A percentile compares a stretch with the other conserved stretches of the same genome.
These are phyloP conservation scores for Penaeus chinensis DNA, from an alignment of 1,140 invertebrate genomes.

Conservation along the genomic window DNA sequence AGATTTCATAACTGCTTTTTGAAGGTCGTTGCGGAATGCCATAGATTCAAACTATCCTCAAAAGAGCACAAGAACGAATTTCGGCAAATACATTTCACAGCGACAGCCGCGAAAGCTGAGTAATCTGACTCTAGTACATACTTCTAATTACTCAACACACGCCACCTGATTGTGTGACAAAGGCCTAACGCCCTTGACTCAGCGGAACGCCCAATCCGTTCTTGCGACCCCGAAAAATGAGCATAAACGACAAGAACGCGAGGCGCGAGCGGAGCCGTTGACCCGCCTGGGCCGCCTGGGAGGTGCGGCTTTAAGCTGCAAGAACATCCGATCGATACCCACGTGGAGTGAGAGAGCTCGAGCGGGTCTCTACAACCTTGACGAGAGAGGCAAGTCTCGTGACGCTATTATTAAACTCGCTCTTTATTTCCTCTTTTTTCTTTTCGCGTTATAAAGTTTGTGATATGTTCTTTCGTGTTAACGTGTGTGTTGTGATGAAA, in stretches of 20 bases:
- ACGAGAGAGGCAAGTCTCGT: constrained; percentile 32
- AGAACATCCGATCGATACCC: constrained; percentile 40
- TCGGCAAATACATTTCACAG: too few relatives aligned
- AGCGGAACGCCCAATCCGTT: too few relatives aligned
- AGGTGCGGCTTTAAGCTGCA: constrained; percentile 50
- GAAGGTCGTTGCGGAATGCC: too few relatives aligned
- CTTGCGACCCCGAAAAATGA: constrained; percentile 10
- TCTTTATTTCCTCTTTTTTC: background rate
- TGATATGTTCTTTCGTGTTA: background rate
- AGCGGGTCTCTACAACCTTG: constrained; percentile 16
- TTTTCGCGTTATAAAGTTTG: background rate
- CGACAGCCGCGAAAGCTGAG: too few relatives aligned
- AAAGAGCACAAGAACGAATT: background rate
- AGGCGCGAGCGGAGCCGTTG: constrained; percentile 29
- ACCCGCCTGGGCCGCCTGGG: constrained; percentile 23
- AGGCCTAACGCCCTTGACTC: too few relatives aligned
- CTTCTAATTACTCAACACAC: too few relatives aligned
- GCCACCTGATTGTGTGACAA: too few relatives aligned
- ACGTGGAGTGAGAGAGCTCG: constrained; percentile 40
- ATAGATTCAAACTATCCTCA: background rate
- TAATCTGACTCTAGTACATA: too few relatives aligned
- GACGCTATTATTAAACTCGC: constrained; percentile 9
- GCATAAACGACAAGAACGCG: constrained; percentile 45
- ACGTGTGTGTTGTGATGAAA: background rate
- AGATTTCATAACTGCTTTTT: too few relatives aligned